Conservation (phyloP, 2,113 vertebrate genomes). For the Etheostoma cragini region DNA sequence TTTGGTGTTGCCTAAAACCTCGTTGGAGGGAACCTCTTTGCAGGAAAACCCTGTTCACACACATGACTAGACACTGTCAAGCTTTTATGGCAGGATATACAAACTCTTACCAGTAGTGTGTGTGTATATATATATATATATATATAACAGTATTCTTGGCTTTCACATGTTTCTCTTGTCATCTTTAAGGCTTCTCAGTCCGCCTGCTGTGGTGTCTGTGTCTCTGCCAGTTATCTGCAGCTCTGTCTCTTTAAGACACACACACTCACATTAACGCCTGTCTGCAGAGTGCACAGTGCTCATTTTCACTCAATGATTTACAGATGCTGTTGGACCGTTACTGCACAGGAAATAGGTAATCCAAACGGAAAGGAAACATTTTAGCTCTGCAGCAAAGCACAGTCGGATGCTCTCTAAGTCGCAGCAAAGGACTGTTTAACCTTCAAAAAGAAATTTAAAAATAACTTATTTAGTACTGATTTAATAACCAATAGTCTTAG, state of each 20-base stretch:
- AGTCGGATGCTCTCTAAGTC: neutral
- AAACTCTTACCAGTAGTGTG: too few species aligned
- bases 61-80: neutral
- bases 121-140: too few species aligned
- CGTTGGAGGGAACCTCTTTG: too few species aligned
- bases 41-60: too few species aligned
- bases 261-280: slow-evolving; percentile 14
- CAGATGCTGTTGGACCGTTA: neutral
- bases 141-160: neutral
- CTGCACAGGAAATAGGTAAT: neutral
- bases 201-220: neutral
- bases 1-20: too few species aligned
- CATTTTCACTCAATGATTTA: neutral
- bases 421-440: neutral
- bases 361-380: neutral
- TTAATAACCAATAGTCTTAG: neutral
- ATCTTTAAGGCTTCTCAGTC: neutral
- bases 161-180: neutral
- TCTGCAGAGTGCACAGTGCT: slow-evolving; percentile 11
- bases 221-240: neutral
- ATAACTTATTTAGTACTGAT: neutral
- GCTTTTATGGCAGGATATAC: too few species aligned
- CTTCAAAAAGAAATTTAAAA: neutral
- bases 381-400: neutral
- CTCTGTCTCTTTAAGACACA: neutral